Percentiles rank a stretch among this genome's conserved stretches.
Evolutionary conservation across 2,113 vertebrate genomes (phyloP).

Genomic region (Stegastes partitus): DNA sequence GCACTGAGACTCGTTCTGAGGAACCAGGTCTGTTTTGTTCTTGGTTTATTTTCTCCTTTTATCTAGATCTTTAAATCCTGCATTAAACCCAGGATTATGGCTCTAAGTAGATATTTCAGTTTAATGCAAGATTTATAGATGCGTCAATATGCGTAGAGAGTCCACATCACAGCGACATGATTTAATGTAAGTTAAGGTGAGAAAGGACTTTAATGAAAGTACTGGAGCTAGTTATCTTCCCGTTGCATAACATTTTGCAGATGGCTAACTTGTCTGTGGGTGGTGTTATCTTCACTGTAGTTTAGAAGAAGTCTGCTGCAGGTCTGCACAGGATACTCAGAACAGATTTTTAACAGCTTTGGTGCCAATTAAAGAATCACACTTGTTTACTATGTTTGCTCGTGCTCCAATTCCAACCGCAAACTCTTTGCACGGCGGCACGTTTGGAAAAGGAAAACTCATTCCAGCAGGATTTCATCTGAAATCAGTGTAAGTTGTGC

Average conservation of each 20-base stretch:
- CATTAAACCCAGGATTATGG: neutral
- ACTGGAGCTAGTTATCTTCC: too few relatives aligned
- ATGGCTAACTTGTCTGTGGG: neutral
- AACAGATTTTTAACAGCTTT: constrained; percentile 25
- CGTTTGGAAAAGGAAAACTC: neutral
- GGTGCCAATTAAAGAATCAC: constrained; percentile 35
- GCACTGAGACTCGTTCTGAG: too few relatives aligned
- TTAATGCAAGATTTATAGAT: too few relatives aligned
- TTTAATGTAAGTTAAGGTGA: neutral
- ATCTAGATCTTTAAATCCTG: neutral
- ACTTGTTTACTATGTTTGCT: constrained; percentile 6
- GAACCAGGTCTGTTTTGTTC: too few relatives aligned
- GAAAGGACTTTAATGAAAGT: neutral
- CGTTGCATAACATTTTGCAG: constrained; percentile 6
- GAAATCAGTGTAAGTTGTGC: constrained; percentile 4
- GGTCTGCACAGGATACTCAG: constrained; percentile 9
- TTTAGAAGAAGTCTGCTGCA: constrained; percentile 4
- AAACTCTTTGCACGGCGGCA: neutral
- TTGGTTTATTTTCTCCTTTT: neutral
- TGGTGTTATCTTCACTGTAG: neutral
- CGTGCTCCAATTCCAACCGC: constrained; percentile 6
- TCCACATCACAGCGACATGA: too few relatives aligned
- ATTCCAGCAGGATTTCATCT: neutral
- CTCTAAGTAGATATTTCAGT: too few relatives aligned
- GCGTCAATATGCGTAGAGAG: too few relatives aligned